Conservation (phyloP, 2,797 vertebrate species). For the Myotis findleyi region DNA sequence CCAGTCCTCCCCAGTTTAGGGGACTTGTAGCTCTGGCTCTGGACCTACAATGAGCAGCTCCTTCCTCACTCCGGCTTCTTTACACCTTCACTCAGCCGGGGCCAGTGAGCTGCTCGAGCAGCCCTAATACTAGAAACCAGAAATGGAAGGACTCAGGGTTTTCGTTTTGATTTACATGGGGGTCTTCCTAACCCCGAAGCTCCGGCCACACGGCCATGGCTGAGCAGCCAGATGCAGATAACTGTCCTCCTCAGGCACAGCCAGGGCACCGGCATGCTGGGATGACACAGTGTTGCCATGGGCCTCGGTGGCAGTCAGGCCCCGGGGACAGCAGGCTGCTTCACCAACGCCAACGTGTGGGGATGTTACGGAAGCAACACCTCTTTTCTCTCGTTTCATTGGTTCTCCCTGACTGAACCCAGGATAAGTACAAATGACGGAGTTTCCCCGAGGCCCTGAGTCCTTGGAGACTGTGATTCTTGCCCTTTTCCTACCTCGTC, state of each 20-base stretch:
- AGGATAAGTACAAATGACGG: fast-evolving
- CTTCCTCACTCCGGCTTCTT: not conserved
- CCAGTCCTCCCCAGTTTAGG: not conserved
- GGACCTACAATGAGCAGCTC: not conserved
- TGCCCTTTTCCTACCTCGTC: too few relatives aligned
- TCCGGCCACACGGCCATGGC: not conserved
- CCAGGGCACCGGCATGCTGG: fast-evolving
- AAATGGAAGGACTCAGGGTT: not conserved
- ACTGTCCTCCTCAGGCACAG: not conserved
- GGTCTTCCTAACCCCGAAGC: not conserved
- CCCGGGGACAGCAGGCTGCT: not conserved
- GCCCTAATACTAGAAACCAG: not conserved
- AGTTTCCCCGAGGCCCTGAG: not conserved
- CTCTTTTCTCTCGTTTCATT: not conserved
- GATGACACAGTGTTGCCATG: fast-evolving
- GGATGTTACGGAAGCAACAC: not conserved
- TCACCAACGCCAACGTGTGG: not conserved
- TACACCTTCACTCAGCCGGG: not conserved
- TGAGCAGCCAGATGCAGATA: fast-evolving
- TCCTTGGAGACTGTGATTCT: not conserved
- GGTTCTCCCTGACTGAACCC: not conserved
- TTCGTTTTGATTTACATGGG: not conserved
- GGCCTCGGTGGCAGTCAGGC: not conserved
- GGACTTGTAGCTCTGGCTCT: not conserved
- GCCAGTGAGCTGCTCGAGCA: not conserved